phyloP scores from a whole-genome alignment of 92 coral and sea anemone genomes.

The Anthopleura xanthogrammica region DNA sequence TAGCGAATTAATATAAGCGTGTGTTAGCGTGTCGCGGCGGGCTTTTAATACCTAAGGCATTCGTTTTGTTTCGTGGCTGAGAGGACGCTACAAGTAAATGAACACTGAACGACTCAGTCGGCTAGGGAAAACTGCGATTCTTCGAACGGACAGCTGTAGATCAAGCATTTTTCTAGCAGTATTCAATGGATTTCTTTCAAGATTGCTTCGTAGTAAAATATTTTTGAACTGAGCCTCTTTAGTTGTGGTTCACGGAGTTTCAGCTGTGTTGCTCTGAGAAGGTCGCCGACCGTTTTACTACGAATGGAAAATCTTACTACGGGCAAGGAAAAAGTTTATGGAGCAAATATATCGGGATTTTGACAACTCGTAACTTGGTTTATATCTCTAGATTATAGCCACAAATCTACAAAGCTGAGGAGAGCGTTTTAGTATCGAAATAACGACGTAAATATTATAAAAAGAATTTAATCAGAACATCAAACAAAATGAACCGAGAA shows the following conservation, averaged over 20 bases:
- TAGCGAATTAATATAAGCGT: constrained; percentile 58
- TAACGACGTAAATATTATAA: neutral
- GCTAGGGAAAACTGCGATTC: too few relatives aligned
- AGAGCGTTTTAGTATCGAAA: neutral
- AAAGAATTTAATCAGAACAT: neutral
- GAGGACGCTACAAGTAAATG: constrained; percentile 14
- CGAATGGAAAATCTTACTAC: constrained; percentile 3
- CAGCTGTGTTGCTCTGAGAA: constrained; percentile 7
- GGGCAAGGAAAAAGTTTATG: constrained; percentile 13
- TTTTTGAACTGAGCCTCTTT: neutral
- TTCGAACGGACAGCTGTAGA: too few relatives aligned
- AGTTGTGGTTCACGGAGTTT: neutral
- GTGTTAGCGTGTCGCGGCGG: constrained; percentile 76
- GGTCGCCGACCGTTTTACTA: constrained; percentile 22
- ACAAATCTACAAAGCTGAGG: neutral
- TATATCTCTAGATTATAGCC: neutral
- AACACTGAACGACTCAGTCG: too few relatives aligned
- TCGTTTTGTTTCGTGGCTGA: neutral
- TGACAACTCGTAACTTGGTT: neutral
- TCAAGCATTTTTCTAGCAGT: neutral
- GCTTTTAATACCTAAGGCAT: constrained; percentile 22
- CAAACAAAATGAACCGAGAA: constrained; percentile 23
- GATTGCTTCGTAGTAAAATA: neutral
- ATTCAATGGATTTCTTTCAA: neutral
- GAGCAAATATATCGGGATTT: neutral